Base-by-base conservation (phyloP, 2,797 vertebrate species). In the Tangara arthus region DNA sequence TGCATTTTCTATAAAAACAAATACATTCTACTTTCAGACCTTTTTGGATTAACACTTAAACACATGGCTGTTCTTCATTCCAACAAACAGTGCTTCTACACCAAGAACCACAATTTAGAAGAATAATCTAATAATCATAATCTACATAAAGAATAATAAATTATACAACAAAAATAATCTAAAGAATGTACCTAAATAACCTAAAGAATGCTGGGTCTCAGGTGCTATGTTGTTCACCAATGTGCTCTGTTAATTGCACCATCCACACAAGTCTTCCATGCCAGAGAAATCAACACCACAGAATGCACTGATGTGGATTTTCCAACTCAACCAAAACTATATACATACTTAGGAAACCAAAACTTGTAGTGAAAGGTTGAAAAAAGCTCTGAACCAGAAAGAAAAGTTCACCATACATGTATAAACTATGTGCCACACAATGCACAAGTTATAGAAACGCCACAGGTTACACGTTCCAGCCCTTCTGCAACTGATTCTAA, bases 391-490 rank as follows among this genome's bases (percentile, higher is more conserved):
- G 19, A 82, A 10, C 34, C 28, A 55, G 41, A 28, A 39, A 32
- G 21, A 32, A 55, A 32, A 55, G 12, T 24, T 72, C 8, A 47
- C 5, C 10, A 20, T 7, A 20, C 15, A 16, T 3, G 6, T 23
- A 57, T 57, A 35, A 57, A 57, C 15, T 12, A 46, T 5, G 23
- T 55, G 30, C 8, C 16, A 42, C 27, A 15, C 30, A 44, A 82
- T 44, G 26, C 27, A 39, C 23, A 63, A 46, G 12, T 19, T 10
- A 37, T 1, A 46, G 3, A 27, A n/a, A 53, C 46, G n/a, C 28
- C 57, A 61, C 8, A 2, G 7, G 9, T n/a, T 53, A 61, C 56
- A 70, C 0, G 0, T 44, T 44, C 14, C 28, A 63, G 23, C n/a
- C 39, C 19, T 53, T 53, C 66, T 63, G n/a, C 28, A 70, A 21